Percentiles rank a stretch among this genome's conserved stretches.
Evolutionary conservation across 2,113 vertebrate genomes (phyloP).

Genomic region (Hystrix brachyura): DNA sequence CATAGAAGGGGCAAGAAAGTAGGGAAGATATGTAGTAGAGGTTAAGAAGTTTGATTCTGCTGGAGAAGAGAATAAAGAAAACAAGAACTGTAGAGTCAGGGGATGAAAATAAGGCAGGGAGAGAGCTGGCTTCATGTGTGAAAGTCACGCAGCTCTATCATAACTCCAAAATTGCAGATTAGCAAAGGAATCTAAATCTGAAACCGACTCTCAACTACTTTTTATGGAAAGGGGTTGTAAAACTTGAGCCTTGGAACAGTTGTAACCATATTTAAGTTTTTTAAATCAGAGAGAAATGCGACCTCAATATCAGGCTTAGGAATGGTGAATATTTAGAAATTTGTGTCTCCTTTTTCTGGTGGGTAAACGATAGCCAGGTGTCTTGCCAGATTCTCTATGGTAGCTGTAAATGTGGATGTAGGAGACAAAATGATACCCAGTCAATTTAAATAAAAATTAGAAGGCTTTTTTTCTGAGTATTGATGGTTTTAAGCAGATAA

Average conservation of each 20-base stretch:
- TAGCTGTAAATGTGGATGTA: not conserved
- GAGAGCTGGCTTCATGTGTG: slow-evolving; percentile 50
- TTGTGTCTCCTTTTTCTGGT: not conserved
- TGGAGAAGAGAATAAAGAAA: slow-evolving; percentile 14
- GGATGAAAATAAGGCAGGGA: not conserved
- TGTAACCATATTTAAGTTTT: slow-evolving; percentile 56
- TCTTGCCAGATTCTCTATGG: not conserved
- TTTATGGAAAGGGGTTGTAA: slow-evolving; percentile 63
- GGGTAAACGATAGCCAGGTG: not conserved
- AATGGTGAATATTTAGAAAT: slow-evolving; percentile 60
- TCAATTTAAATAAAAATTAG: slow-evolving; percentile 46
- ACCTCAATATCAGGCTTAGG: slow-evolving; percentile 39
- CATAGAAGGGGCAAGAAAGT: not conserved
- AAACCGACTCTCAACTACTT: slow-evolving; percentile 49
- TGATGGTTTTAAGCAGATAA: not conserved
- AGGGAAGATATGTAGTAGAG: too few relatives aligned
- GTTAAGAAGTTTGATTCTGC: not conserved
- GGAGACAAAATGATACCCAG: not conserved
- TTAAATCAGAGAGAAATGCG: slow-evolving; percentile 64
- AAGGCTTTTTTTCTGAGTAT: not conserved
- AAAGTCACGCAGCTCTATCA: slow-evolving; percentile 42
- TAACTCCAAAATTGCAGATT: slow-evolving; percentile 61
- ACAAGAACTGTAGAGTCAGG: not conserved
- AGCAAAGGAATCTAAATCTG: slow-evolving; percentile 76
- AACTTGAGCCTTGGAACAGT: slow-evolving; percentile 68